Evolutionary conservation across 2,888 invertebrate genomes (phyloP), one percentile per base, ranked within the genome.

Genomic region (Chrysolina haemoptera): DNA sequence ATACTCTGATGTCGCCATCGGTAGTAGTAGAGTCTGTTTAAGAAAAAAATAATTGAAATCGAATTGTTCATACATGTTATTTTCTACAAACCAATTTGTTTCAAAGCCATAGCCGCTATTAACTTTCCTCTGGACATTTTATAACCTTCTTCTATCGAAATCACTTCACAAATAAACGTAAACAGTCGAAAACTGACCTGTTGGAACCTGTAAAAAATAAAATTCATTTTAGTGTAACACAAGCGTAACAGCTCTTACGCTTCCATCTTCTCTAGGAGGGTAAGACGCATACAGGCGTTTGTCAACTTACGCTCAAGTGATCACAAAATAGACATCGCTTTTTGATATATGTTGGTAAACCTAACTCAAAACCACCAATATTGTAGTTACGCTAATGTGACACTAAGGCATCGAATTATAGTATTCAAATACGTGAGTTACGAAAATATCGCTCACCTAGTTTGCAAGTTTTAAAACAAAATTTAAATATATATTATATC

Each of bases 191-290:
- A 55, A 55, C 55, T 11, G 55, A 55, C 55, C 6, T 55, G 55
- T 55, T 55, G 18, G 55, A 55, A 55, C 14, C 1, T 55, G 55
- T 16, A 55, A 55, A 55, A n/a, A 55, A 55, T 55, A 55, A 55
- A 1, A n/a, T 55, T 55, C 18, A 55, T 55, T 55, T 55, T 18
- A 55, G 55, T 18, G 55, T 55, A 20, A 55, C 55, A 55, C n/a
- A 11, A 55, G 55, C n/a, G 55, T 55, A 20, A 55, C 55, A 55
- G 55, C 55, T 55, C 55, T 55, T 55, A 55, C 8, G 55, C 55
- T 55, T 55, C 53, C 53, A 53, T 53, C 20, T 53, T 53, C 14
- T 16, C 55, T 18, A 11, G 18, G 55, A 55, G 55, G 18, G 18
- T 55, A 55, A 55, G 55, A 55, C 55, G 10, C 55, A 55, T 12